Evolutionary conservation across 2,797 vertebrate species (phyloP).

Genomic region (Leptodactylus fallax): DNA sequence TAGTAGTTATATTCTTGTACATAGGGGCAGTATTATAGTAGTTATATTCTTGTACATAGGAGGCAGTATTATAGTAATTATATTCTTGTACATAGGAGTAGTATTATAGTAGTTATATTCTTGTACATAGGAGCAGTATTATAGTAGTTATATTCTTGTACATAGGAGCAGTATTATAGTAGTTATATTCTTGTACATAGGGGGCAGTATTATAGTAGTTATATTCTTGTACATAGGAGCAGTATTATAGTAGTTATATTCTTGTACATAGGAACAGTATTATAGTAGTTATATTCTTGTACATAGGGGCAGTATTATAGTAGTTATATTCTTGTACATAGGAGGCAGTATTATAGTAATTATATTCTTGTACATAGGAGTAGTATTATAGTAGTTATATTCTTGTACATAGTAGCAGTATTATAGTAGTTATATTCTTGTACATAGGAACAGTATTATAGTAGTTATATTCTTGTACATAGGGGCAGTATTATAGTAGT

Average conservation of each 20-base stretch:
- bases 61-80: background rate
- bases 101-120: background rate
- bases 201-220: background rate
- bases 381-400: background rate
- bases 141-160: too few relatives aligned
- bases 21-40: background rate
- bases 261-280: background rate
- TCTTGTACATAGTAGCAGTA: background rate
- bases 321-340: constrained; percentile 5
- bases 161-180: too few relatives aligned
- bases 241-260: constrained; percentile 6
- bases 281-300: constrained; percentile 1
- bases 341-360: background rate
- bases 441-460: background rate
- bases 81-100: too few relatives aligned
- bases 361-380: constrained; percentile 6
- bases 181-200: too few relatives aligned
- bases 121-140: too few relatives aligned
- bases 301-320: constrained; percentile 1
- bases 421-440: constrained; percentile 7
- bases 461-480: too few relatives aligned
- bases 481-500: too few relatives aligned
- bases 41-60: background rate
- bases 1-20: background rate
- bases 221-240: background rate